Percentiles rank a stretch among this genome's conserved stretches.
Evolutionary conservation across 1,140 invertebrate genomes (phyloP).

Genomic region (Drosophila sproati): DNA sequence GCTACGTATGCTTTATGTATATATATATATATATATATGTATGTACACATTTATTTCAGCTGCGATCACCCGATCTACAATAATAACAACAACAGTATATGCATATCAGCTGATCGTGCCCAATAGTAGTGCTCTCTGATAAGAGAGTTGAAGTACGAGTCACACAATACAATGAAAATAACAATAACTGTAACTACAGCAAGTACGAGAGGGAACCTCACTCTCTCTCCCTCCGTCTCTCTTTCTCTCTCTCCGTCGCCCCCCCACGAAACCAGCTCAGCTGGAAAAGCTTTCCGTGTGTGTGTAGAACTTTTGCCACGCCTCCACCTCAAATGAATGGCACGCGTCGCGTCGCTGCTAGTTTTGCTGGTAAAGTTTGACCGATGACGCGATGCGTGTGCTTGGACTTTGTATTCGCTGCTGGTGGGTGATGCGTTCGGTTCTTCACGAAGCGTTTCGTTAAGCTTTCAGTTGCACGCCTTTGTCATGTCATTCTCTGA

Average conservation of each 20-base stretch:
- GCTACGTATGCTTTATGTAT: constrained; percentile 3
- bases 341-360: constrained; percentile 28
- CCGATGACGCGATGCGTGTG: constrained; percentile 44
- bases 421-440: constrained; percentile 36
- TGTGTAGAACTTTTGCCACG: constrained; percentile 21
- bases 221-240: not conserved
- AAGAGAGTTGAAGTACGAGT: constrained; percentile 28
- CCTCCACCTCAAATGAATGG: constrained; percentile 28
- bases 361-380: constrained; percentile 35
- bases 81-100: constrained; percentile 4
- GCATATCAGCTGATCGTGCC: constrained; percentile 34
- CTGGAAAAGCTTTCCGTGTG: constrained; percentile 22
- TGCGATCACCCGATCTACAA: constrained; percentile 44
- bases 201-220: constrained; percentile 1
- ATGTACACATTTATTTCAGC: constrained; percentile 16
- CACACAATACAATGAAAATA: constrained; percentile 16
- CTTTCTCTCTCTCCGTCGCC: not conserved
- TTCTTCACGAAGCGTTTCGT: constrained; percentile 15
- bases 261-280: not conserved
- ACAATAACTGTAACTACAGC: not conserved
- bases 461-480: constrained; percentile 14
- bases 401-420: constrained; percentile 42
- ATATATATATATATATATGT: not conserved
- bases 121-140: constrained; percentile 21
- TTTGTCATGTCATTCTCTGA: constrained; percentile 10